These are phyloP conservation scores for Atrichornis clamosus DNA, from an alignment of 2,113 vertebrate genomes.

Conservation along the genomic window DNA sequence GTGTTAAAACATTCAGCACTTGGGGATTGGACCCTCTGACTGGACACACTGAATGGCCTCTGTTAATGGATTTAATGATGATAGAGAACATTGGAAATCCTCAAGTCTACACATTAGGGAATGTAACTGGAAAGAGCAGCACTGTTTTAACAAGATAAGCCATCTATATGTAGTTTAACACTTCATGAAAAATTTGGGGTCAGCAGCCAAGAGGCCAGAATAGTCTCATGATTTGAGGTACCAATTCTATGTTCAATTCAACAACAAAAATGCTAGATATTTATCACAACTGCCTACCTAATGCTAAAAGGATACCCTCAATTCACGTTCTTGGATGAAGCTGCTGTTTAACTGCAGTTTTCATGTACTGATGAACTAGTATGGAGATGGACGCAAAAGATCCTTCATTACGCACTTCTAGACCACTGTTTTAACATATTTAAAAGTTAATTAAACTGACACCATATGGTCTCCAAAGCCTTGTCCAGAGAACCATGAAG, in stretches of 20 bases:
- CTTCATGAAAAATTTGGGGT: neutral
- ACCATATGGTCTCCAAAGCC: slow-evolving; percentile 19
- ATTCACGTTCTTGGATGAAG: neutral
- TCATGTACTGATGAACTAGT: neutral
- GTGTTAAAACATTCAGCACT: neutral
- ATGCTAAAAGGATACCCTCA: neutral
- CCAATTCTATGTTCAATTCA: neutral
- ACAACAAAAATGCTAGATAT: neutral
- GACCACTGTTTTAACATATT: neutral
- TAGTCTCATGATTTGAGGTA: neutral
- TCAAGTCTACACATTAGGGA: neutral
- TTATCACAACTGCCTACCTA: neutral
- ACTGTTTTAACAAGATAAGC: neutral
- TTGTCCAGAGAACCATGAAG: slow-evolving; percentile 9
- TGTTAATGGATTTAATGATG: neutral
- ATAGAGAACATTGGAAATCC: neutral
- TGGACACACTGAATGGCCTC: neutral
- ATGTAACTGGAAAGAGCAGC: neutral
- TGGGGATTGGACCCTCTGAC: neutral
- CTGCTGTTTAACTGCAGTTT: neutral
- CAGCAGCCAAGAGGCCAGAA: neutral
- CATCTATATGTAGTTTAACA: neutral
- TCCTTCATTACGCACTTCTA: neutral
- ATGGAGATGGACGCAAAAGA: neutral
- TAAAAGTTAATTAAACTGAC: slow-evolving; percentile 32